phyloP scores from a whole-genome alignment of 2,888 invertebrate species.

The Tenthredo notha region DNA sequence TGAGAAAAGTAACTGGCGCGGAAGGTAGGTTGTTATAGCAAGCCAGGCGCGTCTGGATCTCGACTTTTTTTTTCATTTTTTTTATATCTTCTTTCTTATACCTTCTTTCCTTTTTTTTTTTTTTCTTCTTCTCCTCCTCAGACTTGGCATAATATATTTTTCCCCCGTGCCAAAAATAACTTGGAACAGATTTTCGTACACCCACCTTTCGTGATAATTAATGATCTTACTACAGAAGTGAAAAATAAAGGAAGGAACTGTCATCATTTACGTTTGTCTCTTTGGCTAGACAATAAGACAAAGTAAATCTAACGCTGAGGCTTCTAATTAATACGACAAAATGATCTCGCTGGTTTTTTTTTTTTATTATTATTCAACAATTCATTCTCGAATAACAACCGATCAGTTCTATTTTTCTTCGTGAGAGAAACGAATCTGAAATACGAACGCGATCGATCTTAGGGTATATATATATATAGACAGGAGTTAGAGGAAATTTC shows the following conservation, averaged over 20 bases:
- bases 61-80: background rate
- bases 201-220: constrained; percentile 51
- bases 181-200: constrained; percentile 54
- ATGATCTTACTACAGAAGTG: constrained; percentile 38
- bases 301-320: constrained; percentile 19
- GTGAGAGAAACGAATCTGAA: background rate
- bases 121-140: background rate
- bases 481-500: background rate
- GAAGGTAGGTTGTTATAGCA: constrained; percentile 24
- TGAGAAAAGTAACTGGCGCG: constrained; percentile 36
- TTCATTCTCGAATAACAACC: constrained; percentile 6
- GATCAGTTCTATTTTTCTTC: background rate
- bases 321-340: constrained; percentile 37
- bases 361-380: background rate
- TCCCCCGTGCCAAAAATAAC: constrained; percentile 55
- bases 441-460: background rate
- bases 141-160: constrained; percentile 50
- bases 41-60: constrained; percentile 25
- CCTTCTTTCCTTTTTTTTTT: background rate
- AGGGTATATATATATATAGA: background rate
- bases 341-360: constrained; percentile 19
- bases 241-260: constrained; percentile 43
- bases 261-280: constrained; percentile 46
- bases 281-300: background rate
- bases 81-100: background rate